Conservation (phyloP, 2,113 vertebrate genomes). For the Hyaena hyaena region DNA sequence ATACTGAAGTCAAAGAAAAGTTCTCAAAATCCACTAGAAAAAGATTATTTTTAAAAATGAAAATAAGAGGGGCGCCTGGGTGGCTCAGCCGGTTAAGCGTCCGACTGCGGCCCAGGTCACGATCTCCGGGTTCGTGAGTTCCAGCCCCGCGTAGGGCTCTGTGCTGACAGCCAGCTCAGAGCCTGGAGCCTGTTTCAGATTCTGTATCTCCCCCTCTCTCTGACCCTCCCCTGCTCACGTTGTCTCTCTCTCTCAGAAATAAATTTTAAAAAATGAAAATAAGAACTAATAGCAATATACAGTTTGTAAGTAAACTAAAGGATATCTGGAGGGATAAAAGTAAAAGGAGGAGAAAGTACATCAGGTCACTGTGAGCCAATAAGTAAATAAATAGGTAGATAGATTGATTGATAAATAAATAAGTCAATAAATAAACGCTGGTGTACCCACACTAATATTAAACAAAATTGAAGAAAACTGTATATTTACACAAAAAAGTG, state of each 20-base stretch:
- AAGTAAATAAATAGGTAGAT: neutral
- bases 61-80: neutral
- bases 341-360: neutral
- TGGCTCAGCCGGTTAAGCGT: too few relatives aligned
- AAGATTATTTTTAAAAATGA: neutral
- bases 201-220: too few relatives aligned
- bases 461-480: neutral
- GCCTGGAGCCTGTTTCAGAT: too few relatives aligned
- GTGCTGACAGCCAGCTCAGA: too few relatives aligned
- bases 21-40: neutral
- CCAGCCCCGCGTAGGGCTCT: too few relatives aligned
- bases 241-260: too few relatives aligned
- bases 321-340: neutral
- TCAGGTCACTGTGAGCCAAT: neutral
- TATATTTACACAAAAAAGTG: neutral
- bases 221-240: too few relatives aligned
- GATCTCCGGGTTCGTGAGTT: too few relatives aligned
- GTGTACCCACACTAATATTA: neutral
- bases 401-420: neutral
- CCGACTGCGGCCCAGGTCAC: too few relatives aligned
- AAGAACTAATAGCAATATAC: neutral
- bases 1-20: neutral
- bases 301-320: neutral
- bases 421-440: neutral
- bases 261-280: neutral